phyloP scores from a whole-genome alignment of 2,113 vertebrate genomes.

The Corydoras maculifer region DNA sequence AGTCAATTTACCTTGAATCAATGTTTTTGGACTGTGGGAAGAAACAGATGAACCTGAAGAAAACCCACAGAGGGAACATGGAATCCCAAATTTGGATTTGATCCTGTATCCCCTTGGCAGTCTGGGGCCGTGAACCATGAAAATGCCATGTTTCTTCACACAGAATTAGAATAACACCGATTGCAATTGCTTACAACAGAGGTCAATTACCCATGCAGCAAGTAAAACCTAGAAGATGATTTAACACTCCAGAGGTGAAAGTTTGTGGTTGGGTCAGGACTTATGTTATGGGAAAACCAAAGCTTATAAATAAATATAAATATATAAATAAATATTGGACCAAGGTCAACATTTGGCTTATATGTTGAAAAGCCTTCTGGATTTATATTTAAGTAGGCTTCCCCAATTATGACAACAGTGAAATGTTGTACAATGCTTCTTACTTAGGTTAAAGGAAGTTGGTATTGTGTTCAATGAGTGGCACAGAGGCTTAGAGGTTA shows the following conservation, averaged over 20 bases:
- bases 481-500: too few relatives aligned
- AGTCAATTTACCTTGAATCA: too few relatives aligned
- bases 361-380: not conserved
- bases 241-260: not conserved
- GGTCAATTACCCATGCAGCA: conserved; percentile 4
- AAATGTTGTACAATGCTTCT: not conserved
- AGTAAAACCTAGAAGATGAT: conserved; percentile 2
- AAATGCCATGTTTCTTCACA: conserved; percentile 7
- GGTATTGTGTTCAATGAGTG: too few relatives aligned
- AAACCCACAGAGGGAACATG: too few relatives aligned
- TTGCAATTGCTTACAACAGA: not conserved
- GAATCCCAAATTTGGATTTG: too few relatives aligned
- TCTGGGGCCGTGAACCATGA: conserved; percentile 25
- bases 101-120: not conserved
- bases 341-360: not conserved
- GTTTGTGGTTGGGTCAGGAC: not conserved
- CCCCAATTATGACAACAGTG: not conserved
- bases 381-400: not conserved
- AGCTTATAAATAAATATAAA: not conserved
- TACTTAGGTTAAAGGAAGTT: too few relatives aligned
- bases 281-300: not conserved
- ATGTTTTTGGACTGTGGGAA: too few relatives aligned
- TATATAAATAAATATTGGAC: not conserved
- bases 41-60: too few relatives aligned
- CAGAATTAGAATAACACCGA: not conserved